Evolutionary conservation across 2,888 invertebrate genomes (phyloP), one percentile per base, ranked within the genome.

Genomic region (Exocentrus adspersus): DNA sequence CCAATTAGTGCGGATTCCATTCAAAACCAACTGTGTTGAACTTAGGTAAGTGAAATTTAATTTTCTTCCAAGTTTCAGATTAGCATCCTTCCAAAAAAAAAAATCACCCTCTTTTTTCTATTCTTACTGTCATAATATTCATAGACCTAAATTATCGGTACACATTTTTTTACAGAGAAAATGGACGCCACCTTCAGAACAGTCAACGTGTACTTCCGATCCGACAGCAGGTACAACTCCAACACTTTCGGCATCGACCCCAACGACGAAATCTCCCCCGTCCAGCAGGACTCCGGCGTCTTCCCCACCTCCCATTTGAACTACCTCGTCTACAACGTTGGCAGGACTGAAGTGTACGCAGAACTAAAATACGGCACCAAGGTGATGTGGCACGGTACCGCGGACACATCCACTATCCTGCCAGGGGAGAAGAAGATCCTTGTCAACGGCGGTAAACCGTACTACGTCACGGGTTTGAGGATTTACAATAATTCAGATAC

Each of bases 391-490:
- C n/a, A 16, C 12, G 57, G 57, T 7, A 19, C 32, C 10, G 43
- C 50, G 10, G 30, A 24, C 5, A 28, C 16, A 20, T 21, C 24
- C n/a, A 43, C 21, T n/a, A 9, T 64, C 12, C 28, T 37, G 4
- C 64, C 64, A 12, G 60, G 64, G 6, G 60, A 64, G 24, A 60
- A 4, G n/a, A 56, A 56, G 24, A 17, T 56, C 7, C 19, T 64
- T 4, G n/a, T 30, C 9, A 60, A 52, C 16, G n/a, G 32, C 1
- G 52, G 57, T 20, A 42, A 7, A 19, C n/a, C 45, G 2, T 60
- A 60, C 28, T 64, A 57, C 32, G 53, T 56, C 4, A 60, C 60
- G 2, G 64, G 32, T 6, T 16, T 60, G 12, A 51, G 52, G 20
- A 54, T 64, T 2, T 16, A 50, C 5, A 64, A 64, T 14, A 21